These are phyloP conservation scores for Pseudochaenichthys georgianus DNA, from an alignment of 2,797 vertebrate genomes.

Conservation along the genomic window DNA sequence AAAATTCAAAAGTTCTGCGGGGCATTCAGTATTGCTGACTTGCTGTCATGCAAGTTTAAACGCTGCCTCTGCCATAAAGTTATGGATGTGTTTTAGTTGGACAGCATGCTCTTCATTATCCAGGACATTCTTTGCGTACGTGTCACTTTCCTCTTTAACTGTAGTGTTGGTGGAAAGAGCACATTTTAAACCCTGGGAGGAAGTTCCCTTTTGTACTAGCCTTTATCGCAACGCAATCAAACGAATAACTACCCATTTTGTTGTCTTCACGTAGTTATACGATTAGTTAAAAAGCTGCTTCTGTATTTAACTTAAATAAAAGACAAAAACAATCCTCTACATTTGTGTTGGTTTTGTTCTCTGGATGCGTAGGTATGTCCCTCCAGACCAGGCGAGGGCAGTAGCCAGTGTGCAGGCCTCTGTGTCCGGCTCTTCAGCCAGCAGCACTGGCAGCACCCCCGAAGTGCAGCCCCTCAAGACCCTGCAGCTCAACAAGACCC, in stretches of 20 bases:
- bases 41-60: conserved; percentile 18
- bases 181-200: conserved; percentile 8
- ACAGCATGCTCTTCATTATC: conserved; percentile 32
- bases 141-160: conserved; percentile 22
- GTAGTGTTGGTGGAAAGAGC: conserved; percentile 1
- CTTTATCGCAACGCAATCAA: neutral
- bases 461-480: conserved; percentile 96
- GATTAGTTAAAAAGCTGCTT: conserved; percentile 1
- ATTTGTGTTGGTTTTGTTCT: conserved; percentile 19
- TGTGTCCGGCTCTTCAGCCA: conserved; percentile 95
- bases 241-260: neutral
- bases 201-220: neutral
- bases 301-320: neutral
- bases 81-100: conserved; percentile 43
- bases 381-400: conserved; percentile 95
- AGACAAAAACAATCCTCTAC: neutral
- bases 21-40: neutral
- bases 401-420: conserved; percentile 93
- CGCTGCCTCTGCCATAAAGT: conserved; percentile 34
- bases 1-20: conserved; percentile 11
- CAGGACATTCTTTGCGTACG: neutral
- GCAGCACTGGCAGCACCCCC: conserved; percentile 96
- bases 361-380: conserved; percentile 90
- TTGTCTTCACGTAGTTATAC: neutral
- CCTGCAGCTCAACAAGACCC: conserved; percentile 95